Base-by-base conservation (phyloP, 2,797 vertebrate genomes). In the Lepilemur ruficaudatus region DNA sequence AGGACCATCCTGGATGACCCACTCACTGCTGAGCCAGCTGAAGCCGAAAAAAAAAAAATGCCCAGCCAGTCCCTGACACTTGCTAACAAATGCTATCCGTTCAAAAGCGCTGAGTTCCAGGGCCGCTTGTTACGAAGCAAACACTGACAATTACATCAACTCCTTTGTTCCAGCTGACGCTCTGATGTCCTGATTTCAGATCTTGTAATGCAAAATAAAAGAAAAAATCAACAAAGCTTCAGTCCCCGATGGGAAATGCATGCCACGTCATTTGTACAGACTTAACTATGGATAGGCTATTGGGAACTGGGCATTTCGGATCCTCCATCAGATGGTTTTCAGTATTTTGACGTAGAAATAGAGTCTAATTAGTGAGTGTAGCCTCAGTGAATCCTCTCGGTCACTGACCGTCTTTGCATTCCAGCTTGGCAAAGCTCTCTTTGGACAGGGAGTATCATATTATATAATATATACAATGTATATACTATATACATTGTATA, bases 201-300 rank as follows among this genome's bases (percentile, higher is more conserved):
- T 15, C 48, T 55, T 17, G 4, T 23, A 35, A 30, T 1, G 18
- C 0, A 41, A 70, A 13, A 69, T 5, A 11, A 57, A 11, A 35
- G 20, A 11, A 57, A 17, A 30, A 14, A 3, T 2, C 3, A 72
- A 17, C 7, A 7, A 15, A 38, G 48, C 13, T 5, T 1, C 5
- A 17, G 0, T 23, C 25, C 17, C 38, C 32, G 22, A 32, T 38
- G 10, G 14, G 15, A 52, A 15, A 15, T 1, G 23, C 4, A 14
- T 0, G 6, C 4, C 0, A 0, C 15, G 0, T 7, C 1, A 2
- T 38, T 3, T 11, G 32, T 5, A 70, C 2, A 4, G 3, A 2
- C 3, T 55, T 25, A 43, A 7, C 28, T 25, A 11, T 1, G 8
- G 12, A 32, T 0, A 2, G 6, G 12, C 3, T 22, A 2, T 65